Evolutionary conservation across 1,140 invertebrate genomes (phyloP), one percentile per base, ranked within the genome.

Genomic region (Papilio xuthus): DNA sequence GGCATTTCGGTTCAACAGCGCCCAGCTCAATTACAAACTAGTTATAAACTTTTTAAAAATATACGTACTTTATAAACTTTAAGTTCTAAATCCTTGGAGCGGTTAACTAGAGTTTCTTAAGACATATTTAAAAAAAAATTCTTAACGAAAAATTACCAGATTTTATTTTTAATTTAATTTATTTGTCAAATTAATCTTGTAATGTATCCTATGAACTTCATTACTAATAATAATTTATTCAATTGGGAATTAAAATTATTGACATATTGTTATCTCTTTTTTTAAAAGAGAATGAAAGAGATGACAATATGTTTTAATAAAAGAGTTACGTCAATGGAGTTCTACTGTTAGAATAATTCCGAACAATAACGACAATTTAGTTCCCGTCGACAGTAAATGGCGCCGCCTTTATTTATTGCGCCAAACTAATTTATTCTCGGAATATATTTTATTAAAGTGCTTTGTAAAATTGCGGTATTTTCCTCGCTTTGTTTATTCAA

Each of bases 21-120:
- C 60, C 60, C 26, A 67, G 60, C 60, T 67, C 60, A 67, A 67
- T 67, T 67, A 67, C 13, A 26, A 67, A 67, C 60, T 67, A 67
- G 60, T 32, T 67, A 67, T 18, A 67, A 28, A 67, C 20, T 26
- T 28, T 67, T 28, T 28, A 67, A 63, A 67, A 67, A 67, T 67
- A 28, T 13, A 15, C 26, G 12, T 67, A 28, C 26, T 67, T 67
- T 67, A 28, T 8, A 20, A 67, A 67, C 60, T 67, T 28, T 1
- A 10, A 28, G 60, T 10, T 15, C 6, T 67, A 67, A 67, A 67
- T 67, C 60, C 23, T 28, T 67, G 6, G 13, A 28, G 60, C 13
- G 50, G 18, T 20, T 8, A 47, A 56, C 56, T 23, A 26, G 3
- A 60, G 23, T 28, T 67, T 67, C 60, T 67, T 67, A 28, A 67